Conservation (phyloP, 2,797 vertebrate species). For the Caiman crocodilus region DNA sequence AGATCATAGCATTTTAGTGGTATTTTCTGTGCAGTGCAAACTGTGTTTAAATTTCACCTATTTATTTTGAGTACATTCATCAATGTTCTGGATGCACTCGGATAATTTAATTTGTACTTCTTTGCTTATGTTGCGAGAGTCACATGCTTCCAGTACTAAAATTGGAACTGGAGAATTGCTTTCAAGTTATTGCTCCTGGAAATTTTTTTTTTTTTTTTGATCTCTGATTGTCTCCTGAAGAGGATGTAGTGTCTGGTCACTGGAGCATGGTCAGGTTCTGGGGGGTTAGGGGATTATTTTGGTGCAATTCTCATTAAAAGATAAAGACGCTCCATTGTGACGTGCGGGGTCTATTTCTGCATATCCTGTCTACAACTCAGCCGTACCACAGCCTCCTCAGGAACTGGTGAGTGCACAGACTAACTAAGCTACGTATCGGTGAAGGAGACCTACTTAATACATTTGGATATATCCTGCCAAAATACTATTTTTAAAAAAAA, state of each 20-base stretch:
- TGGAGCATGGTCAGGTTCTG: background rate
- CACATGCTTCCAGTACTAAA: background rate
- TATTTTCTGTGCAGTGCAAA: too few species aligned
- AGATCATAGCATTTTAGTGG: too few species aligned
- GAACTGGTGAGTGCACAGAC: background rate
- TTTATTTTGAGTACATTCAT: background rate
- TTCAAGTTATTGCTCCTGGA: too few species aligned
- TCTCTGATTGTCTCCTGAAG: background rate
- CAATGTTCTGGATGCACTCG: background rate
- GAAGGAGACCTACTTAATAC: background rate
- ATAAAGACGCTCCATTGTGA: background rate
- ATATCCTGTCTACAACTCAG: background rate
- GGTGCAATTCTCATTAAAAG: background rate
- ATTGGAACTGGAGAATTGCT: background rate
- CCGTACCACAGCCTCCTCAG: background rate
- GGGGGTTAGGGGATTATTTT: background rate
- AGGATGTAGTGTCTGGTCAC: background rate
- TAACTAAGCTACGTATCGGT: background rate
- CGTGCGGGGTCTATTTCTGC: background rate
- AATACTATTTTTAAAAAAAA: background rate
- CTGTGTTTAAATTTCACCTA: too few species aligned
- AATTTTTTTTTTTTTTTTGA: too few species aligned
- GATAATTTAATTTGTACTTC: too few species aligned
- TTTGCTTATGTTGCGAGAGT: too few species aligned
- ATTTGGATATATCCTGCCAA: background rate